Percentiles rank a stretch among this genome's conserved stretches.
Evolutionary conservation across 1,140 invertebrate species (phyloP).

Genomic region (Drosophila bifasciata): DNA sequence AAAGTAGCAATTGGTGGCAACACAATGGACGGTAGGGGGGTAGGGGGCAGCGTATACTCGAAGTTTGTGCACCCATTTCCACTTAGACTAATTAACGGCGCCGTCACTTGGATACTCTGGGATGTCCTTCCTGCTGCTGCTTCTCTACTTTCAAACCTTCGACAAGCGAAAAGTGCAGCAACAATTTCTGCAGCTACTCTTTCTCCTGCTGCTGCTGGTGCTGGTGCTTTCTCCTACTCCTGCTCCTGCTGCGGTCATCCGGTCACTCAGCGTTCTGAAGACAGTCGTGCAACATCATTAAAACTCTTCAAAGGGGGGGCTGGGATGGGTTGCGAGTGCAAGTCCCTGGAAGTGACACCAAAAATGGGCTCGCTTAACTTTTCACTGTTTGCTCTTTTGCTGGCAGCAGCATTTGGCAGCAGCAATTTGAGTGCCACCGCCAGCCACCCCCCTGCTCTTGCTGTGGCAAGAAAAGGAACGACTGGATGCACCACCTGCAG

Average conservation of each 20-base stretch:
- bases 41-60: constrained; percentile 39
- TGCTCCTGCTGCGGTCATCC: constrained; percentile 53
- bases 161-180: constrained; percentile 26
- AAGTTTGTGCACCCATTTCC: constrained; percentile 77
- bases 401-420: constrained; percentile 53
- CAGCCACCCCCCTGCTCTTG: neutral
- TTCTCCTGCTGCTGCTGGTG: constrained; percentile 1
- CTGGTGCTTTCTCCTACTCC: constrained; percentile 2
- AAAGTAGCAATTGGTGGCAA: constrained; percentile 60
- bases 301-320: constrained; percentile 46
- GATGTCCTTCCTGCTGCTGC: neutral
- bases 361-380: constrained; percentile 67
- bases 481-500: no score
- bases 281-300: constrained; percentile 68
- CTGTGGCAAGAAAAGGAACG: no score
- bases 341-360: constrained; percentile 44
- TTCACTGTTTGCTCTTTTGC: constrained; percentile 61
- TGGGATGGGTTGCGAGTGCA: neutral
- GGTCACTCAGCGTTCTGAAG: constrained; percentile 60
- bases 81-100: constrained; percentile 81
- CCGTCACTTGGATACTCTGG: constrained; percentile 69
- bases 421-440: constrained; percentile 45
- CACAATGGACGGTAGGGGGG: neutral
- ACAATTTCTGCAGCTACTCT: constrained; percentile 8
- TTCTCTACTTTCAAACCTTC: constrained; percentile 4